These are phyloP conservation scores for Hoplodrina ambigua DNA, from an alignment of 2,888 invertebrate species.

Conservation along the genomic window DNA sequence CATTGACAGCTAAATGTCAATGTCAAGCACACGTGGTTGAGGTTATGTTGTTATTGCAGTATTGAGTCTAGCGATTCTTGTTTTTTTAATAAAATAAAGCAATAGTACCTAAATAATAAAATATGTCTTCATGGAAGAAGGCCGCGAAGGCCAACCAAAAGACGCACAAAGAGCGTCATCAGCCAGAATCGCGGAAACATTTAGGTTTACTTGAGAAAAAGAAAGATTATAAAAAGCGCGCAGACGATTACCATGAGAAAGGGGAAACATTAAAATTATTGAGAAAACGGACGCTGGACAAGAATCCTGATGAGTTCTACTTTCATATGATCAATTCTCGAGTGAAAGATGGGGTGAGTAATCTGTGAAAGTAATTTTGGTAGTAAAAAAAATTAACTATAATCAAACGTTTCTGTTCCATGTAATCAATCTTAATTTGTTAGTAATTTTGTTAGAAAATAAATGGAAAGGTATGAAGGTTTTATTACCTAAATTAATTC, in stretches of 20 bases:
- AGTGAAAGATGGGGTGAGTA: constrained; percentile 89
- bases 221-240: constrained; percentile 95
- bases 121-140: constrained; percentile 97
- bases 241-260: constrained; percentile 95
- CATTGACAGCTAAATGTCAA: constrained; percentile 1
- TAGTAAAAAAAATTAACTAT: neutral
- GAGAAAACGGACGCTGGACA: constrained; percentile 95
- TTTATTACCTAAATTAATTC: too few species aligned
- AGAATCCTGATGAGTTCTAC: constrained; percentile 99
- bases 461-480: too few species aligned
- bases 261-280: constrained; percentile 95
- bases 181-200: constrained; percentile 94
- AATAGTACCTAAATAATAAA: constrained; percentile 25
- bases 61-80: neutral
- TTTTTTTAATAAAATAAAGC: constrained; percentile 21
- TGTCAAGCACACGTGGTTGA: constrained; percentile 35
- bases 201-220: constrained; percentile 96
- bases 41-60: constrained; percentile 16
- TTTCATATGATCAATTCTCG: constrained; percentile 98
- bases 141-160: constrained; percentile 96
- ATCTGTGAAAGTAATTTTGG: neutral
- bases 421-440: neutral
- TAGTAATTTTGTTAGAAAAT: too few species aligned
- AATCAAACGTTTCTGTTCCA: neutral
- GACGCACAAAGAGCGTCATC: constrained; percentile 96